Evolutionary conservation across 1,140 invertebrate genomes (phyloP), one percentile per base, ranked within the genome.

Genomic region (Neuroterus valhalla): DNA sequence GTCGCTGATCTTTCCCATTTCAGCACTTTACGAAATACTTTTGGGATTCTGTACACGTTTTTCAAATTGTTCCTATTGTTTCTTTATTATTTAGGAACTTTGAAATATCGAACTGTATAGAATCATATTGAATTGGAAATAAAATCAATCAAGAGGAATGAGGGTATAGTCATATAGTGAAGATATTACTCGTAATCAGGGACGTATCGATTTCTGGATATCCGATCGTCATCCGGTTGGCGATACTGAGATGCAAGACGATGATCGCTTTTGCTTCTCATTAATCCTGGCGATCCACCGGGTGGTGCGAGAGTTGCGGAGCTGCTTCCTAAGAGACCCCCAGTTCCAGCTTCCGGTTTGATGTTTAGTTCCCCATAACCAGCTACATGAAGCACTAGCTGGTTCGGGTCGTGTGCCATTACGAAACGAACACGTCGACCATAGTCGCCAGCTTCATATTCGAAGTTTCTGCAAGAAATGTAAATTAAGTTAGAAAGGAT

Each of bases 191-290:
- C 89, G 77, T 89, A 90, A 80, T 90, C 89, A 66, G 88, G 86
- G 67, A 86, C 88, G 78, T 90, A 90, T 79, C 89, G 89, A 85
- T 89, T 90, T 68, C 89, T 86, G 15, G 85, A 69, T 38, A 88
- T 75, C 26, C 89, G 82, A 48, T 92, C 89, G 89, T 96, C 94
- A 88, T 97, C 95, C 88, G 96, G 95, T 82, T 96, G 95, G 31
- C 96, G 92, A 88, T 96, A 97, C 83, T 98, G 96, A 0, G 95
- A 93, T 12, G 97, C 96, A 52, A 98, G 89, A 38, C 97, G 92
- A 89, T 98, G 97, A 84, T 98, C 97, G 86, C 96, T 97, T 88
- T 98, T 98, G 74, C 96, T 97, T 78, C 97, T 92, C 93, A 97
- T 97, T 23, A 98, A 89, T 3, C 96, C 96, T 0, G 93, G 92